Evolutionary conservation across 2,888 invertebrate species (phyloP), one percentile per base, ranked within the genome.

Genomic region (Sepiola atlantica): DNA sequence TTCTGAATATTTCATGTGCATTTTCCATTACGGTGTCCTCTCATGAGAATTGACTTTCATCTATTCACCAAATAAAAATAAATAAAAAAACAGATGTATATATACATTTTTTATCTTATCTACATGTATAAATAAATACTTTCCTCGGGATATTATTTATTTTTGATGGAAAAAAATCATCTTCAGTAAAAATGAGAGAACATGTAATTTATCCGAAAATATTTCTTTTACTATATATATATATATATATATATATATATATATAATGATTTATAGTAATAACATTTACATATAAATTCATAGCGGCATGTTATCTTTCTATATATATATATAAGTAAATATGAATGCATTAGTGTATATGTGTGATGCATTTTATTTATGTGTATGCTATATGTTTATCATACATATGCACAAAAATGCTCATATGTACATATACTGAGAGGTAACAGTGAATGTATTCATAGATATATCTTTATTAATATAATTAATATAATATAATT

Each of bases 11-110:
- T 77, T 77, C 77, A n/a, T 32, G 14, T n/a, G 77, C n/a, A n/a
- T 77, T 77, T 77, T 77, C 77, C 77, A 77, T 77, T 77, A 77
- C 77, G 18, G 77, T n/a, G n/a, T 77, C 77, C 14, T 77, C 77
- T 77, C 77, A 77, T 77, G 77, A 77, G 77, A 77, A 77, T 77
- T 77, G n/a, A 77, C 77, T 77, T 77, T n/a, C 77, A 32, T n/a
- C 16, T 77, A 32, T 77, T 77, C 77, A 77, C n/a, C 28, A 77
- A 61, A 10, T 10, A 28, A 61, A 61, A 61, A n/a, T 24, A 12
- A 32, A 77, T 16, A 77, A 32, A 32, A n/a, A 32, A n/a, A 16
- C 8, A 45, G 2, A 45, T 45, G 8, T 45, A 45, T 45, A 45
- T 45, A 45, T 45, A 45, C 8, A 45, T 45, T 4, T 14, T n/a